These are phyloP conservation scores for Astyanax mexicanus DNA, from an alignment of 2,797 vertebrate genomes.

Conservation along the genomic window DNA sequence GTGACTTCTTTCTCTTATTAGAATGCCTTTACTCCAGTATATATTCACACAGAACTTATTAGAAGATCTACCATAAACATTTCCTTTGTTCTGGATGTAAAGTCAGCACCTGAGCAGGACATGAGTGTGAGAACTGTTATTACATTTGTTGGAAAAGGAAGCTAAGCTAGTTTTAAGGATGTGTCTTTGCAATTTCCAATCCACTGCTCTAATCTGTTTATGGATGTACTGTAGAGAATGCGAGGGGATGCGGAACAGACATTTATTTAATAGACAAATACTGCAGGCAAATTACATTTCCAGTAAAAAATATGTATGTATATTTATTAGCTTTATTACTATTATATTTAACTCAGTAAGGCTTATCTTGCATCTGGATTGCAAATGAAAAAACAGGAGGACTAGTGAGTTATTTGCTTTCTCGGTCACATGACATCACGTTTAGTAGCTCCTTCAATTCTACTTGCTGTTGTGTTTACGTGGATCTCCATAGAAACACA, in stretches of 20 bases:
- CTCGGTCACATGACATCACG: too few relatives aligned
- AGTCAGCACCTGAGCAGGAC: not conserved
- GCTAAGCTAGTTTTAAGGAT: too few relatives aligned
- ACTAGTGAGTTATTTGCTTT: too few relatives aligned
- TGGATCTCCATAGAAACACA: too few relatives aligned
- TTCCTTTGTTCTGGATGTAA: not conserved
- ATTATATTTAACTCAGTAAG: not conserved
- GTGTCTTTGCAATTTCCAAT: not conserved
- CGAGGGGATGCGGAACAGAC: not conserved
- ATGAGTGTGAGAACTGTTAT: not conserved
- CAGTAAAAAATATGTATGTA: not conserved
- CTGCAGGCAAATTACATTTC: not conserved
- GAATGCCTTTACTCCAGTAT: too few relatives aligned
- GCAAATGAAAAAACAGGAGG: too few relatives aligned
- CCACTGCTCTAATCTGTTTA: not conserved
- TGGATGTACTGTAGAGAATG: not conserved
- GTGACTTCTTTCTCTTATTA: too few relatives aligned
- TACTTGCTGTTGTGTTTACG: too few relatives aligned
- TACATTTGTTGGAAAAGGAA: not conserved
- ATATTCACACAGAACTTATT: too few relatives aligned
- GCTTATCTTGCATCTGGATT: too few relatives aligned
- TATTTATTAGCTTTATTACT: not conserved
- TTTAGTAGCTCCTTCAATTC: too few relatives aligned
- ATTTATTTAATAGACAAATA: not conserved
- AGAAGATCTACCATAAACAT: not conserved